These are phyloP conservation scores for Oppia nitens DNA, from an alignment of 1,140 invertebrate genomes.

Conservation along the genomic window DNA sequence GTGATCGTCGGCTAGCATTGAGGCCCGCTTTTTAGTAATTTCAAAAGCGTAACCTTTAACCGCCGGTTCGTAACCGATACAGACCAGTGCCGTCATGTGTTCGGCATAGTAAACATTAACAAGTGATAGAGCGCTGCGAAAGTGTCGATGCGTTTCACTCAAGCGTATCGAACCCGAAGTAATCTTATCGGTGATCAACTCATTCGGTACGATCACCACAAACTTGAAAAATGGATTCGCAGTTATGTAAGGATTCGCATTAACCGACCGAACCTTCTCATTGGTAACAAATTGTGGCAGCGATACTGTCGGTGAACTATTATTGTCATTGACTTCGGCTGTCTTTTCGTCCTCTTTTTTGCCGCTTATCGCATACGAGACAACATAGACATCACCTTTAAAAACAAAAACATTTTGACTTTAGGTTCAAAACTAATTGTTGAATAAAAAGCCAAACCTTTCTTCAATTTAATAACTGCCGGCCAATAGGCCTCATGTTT, in stretches of 20 bases:
- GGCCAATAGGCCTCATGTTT: background rate
- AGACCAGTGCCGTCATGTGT: background rate
- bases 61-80: background rate
- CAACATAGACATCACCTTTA: background rate
- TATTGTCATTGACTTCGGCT: background rate
- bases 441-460: background rate
- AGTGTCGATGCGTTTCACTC: background rate
- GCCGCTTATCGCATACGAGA: background rate
- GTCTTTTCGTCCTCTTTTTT: background rate
- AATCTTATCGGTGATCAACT: background rate
- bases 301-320: no score
- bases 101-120: background rate
- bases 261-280: background rate
- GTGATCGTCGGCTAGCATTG: background rate
- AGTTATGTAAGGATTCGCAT: background rate
- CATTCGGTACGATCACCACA: background rate
- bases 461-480: background rate
- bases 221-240: background rate
- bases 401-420: background rate
- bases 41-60: background rate
- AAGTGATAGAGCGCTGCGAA: background rate
- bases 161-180: background rate
- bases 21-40: background rate
- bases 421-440: background rate
- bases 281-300: background rate